Evolutionary conservation across 2,888 invertebrate species (phyloP), one percentile per base, ranked within the genome.

Genomic region (Andrena bicolor): DNA sequence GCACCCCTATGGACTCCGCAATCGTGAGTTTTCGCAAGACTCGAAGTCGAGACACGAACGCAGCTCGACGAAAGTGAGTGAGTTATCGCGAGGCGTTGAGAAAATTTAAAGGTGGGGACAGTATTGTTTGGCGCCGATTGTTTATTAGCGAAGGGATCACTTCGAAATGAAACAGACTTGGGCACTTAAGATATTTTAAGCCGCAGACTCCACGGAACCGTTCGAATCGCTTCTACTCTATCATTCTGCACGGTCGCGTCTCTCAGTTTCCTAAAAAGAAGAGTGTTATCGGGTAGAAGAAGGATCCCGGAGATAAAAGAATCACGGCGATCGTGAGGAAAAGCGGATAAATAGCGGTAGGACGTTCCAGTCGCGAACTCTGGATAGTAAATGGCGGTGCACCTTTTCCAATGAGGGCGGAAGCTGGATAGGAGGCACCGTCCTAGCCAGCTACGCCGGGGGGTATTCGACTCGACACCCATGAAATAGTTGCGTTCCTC

Each of bases 291-390:
- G 76, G 26, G 64, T 48, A 58, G 64, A 80, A 64, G 66, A 65
- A 53, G 56, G 63, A 77, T 80, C 63, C 63, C 48, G 60, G 73
- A 86, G 88, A 89, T 89, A 90, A 90, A 88, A 85, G 84, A 86
- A 84, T 83, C 82, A 63, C 82, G 68, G 79, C 73, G 87, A 86
- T 86, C 87, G 76, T 79, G 76, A 80, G 69, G 75, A 68, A 83
- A 74, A 76, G 81, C 72, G 80, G 83, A 89, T 88, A 89, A 90
- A 90, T 88, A 87, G 86, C 76, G 65, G 72, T 63, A 75, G 84
- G 80, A 80, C 83, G 84, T 86, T 86, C 83, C 73, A 88, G 86
- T 79, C 86, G 85, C 82, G 76, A 76, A 69, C 82, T 81, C 58
- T 28, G 76, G 79, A 87, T 87, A 76, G 87, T 87, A 89, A 90